These are phyloP conservation scores for Mus spicilegus DNA, from an alignment of 2,113 vertebrate species.

Conservation along the genomic window DNA sequence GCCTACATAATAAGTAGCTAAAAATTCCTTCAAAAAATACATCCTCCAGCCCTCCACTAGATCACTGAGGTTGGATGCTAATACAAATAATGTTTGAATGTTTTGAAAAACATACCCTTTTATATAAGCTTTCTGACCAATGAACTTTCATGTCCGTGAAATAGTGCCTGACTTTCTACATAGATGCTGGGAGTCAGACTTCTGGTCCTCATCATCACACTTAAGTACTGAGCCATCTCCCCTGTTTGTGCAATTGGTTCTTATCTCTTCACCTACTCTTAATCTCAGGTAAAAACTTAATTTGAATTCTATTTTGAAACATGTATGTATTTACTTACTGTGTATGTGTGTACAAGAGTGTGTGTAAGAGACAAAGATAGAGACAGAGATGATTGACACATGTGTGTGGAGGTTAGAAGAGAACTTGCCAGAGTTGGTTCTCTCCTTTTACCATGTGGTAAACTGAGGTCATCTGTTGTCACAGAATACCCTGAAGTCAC, in stretches of 20 bases:
- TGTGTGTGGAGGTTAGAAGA: background rate
- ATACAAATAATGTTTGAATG: background rate
- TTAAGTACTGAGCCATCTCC: background rate
- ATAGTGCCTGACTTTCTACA: too few species aligned
- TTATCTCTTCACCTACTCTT: background rate
- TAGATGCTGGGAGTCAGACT: too few species aligned
- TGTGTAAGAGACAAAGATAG: background rate
- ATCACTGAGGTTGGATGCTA: background rate
- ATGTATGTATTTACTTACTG: background rate
- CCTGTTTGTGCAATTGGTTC: background rate
- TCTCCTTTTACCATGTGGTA: background rate
- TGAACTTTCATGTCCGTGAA: background rate
- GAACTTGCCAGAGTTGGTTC: background rate
- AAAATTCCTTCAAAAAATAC: slow-evolving; percentile 21
- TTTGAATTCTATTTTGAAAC: background rate
- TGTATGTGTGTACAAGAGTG: background rate
- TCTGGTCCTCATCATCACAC: background rate
- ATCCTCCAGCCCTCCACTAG: background rate
- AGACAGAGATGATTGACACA: background rate
- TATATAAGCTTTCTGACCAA: background rate
- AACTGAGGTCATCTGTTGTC: background rate
- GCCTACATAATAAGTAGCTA: background rate
- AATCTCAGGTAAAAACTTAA: background rate
- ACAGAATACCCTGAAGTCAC: too few species aligned
- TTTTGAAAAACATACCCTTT: background rate